Base-by-base conservation (phyloP, 2,888 invertebrate genomes). In the Girardia tigrina region DNA sequence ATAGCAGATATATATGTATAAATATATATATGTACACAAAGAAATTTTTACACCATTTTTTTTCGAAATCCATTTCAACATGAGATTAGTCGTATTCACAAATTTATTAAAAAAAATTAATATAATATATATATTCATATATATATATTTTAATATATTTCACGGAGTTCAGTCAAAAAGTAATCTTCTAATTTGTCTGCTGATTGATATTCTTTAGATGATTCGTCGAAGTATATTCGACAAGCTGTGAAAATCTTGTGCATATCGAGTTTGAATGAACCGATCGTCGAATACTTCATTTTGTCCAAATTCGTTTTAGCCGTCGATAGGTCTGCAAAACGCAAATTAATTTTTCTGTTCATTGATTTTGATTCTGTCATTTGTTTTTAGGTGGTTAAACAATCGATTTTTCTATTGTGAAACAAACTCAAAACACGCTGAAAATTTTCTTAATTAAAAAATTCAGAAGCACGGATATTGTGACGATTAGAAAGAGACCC, bases 151-250 rank as follows among this genome's bases (percentile, higher is more conserved):
- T 16, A 56, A 56, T 56, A 56, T 20, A 56, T 56, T 56, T 56
- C 56, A 56, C 56, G 56, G n/a, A 56, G 56, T 56, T 56, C 56
- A 56, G 56, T 56, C 23, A 56, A 56, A 56, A 56, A 56, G 56
- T 56, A 56, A 23, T n/a, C 56, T 23, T 56, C 56, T 56, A 56
- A 56, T 56, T 56, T 56, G n/a, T 56, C 56, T 20, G 56, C 56
- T 56, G 56, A 56, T n/a, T 56, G 56, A 16, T 56, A 56, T 56
- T 56, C 56, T 16, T 56, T 56, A 2, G 56, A 56, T 23, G 4
- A 12, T 56, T 56, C 56, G 23, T 56, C 56, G 56, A 56, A 56
- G 23, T 56, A 56, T 4, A 56, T 56, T 20, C 56, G 56, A n/a
- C 56, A 56, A 2, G 56, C 56, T 8, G 56, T 56, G n/a, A 56